phyloP scores from a whole-genome alignment of 2,888 invertebrate genomes.

The Metacarcinus magister region DNA sequence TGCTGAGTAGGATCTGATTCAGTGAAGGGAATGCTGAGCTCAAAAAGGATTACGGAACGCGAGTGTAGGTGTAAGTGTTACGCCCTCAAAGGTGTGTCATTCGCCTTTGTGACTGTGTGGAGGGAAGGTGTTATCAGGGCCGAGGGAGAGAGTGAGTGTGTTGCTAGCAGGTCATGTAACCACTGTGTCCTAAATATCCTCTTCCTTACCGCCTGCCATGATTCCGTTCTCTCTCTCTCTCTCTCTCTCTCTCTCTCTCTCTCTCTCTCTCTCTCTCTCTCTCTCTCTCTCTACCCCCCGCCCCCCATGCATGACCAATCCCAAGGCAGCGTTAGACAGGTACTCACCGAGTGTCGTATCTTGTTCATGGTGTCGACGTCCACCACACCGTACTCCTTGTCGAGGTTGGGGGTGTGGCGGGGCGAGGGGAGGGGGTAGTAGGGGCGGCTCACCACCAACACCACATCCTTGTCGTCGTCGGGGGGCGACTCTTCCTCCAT shows the following conservation, averaged over 20 bases:
- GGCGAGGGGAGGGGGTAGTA: not conserved
- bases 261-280: slow-evolving; percentile 52
- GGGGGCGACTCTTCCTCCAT: not conserved
- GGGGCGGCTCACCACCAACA: not conserved
- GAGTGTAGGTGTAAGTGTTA: too few species aligned
- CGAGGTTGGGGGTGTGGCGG: not conserved
- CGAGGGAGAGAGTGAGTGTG: too few species aligned
- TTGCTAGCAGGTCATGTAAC: not conserved
- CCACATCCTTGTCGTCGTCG: slow-evolving; percentile 59
- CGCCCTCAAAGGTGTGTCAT: too few species aligned
- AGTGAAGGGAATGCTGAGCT: not conserved
- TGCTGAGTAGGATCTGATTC: too few species aligned
- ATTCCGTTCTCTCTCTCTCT: slow-evolving; percentile 19
- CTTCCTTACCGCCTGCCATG: not conserved
- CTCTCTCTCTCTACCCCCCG: slow-evolving; percentile 29
- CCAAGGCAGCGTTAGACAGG: not conserved
- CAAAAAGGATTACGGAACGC: too few species aligned
- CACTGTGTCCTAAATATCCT: not conserved
- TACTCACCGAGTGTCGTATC: slow-evolving; percentile 74
- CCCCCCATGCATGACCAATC: not conserved
- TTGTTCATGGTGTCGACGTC: slow-evolving; percentile 73
- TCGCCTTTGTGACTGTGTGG: too few species aligned
- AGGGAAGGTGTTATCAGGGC: too few species aligned
- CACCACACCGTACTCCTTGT: slow-evolving; percentile 70
- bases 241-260: slow-evolving; percentile 58